phyloP scores from a whole-genome alignment of 35 echinoderm and acorn worm species.

The Anneissia japonica region DNA sequence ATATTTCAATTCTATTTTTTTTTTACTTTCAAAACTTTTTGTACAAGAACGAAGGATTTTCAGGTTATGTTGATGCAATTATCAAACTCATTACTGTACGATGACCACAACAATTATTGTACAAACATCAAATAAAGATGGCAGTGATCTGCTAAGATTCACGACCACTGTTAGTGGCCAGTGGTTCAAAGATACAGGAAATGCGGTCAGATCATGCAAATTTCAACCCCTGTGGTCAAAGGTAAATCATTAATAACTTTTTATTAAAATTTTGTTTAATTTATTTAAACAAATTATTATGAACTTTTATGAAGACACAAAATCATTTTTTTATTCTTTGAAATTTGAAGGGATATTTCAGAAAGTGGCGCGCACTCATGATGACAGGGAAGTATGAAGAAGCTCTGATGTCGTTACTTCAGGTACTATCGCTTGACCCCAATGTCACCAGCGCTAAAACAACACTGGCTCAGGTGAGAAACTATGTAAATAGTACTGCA shows the following conservation, averaged over 20 bases:
- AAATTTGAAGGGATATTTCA: constrained; percentile 61
- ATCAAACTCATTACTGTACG: too few species aligned
- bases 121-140: too few species aligned
- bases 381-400: constrained; percentile 30
- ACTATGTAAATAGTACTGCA: too few species aligned
- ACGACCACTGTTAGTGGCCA: too few species aligned
- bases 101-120: too few species aligned
- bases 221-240: constrained; percentile 76
- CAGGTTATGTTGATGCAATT: too few species aligned
- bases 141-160: too few species aligned
- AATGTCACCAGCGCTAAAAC: constrained; percentile 47
- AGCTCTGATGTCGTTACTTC: constrained; percentile 58
- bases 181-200: too few species aligned
- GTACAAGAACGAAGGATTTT: too few species aligned
- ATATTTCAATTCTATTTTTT: too few species aligned
- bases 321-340: neutral
- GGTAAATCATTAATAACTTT: neutral
- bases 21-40: too few species aligned
- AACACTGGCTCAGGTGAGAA: constrained; percentile 56
- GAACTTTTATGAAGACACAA: neutral
- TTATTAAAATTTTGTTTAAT: neutral
- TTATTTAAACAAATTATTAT: neutral
- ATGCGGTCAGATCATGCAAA: constrained; percentile 48
- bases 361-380: constrained; percentile 59
- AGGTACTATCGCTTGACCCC: constrained; percentile 68